Evolutionary conservation across 2,113 vertebrate genomes (phyloP), one percentile per base, ranked within the genome.

Genomic region (Hypocryptadius cinnamomeus): DNA sequence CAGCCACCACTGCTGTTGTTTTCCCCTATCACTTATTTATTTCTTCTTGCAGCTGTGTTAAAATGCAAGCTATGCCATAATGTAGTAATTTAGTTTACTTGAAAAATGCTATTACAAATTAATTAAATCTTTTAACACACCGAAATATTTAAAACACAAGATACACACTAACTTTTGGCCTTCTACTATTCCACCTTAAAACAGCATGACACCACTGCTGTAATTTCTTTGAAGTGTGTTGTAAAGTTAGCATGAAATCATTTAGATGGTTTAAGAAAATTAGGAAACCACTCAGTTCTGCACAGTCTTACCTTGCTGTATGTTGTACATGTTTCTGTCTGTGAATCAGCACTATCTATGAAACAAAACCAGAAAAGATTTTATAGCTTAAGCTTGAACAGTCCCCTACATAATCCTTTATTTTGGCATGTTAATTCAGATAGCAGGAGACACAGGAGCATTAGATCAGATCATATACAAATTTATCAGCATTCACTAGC

Each of bases 231-330:
- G 53, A 37, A 48, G 25, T 2, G 1, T 17, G 42, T 4, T 40
- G 25, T 19, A 66, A 79, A 27, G 51, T 51, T 22, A 6, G 18
- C 45, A 84, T 1, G 37, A 45, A 45, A 53, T 31, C 8, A 28
- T 28, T 53, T 13, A 64, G 24, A 27, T 8, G 8, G 20, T 21
- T 71, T 63, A 63, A 50, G 60, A 28, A 59, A 50, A 83, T 56
- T 4, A 74, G 10, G 30, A 48, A 65, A 72, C 8, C 22, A 25
- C 5, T 53, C 33, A 17, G 17, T 33, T 88, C 45, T 85, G 59
- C 22, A 31, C 33, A 88, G 59, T 64, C 98, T 98, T 69, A 99
- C 99, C 99, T 99, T 99, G 97, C 98, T 99, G 97, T 99, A 99
- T 10, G 99, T 99, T 30, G 98, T 98, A 96, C 99, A 99, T 35